Conservation (phyloP, 2,113 vertebrate genomes). For the Maccullochella peelii region DNA sequence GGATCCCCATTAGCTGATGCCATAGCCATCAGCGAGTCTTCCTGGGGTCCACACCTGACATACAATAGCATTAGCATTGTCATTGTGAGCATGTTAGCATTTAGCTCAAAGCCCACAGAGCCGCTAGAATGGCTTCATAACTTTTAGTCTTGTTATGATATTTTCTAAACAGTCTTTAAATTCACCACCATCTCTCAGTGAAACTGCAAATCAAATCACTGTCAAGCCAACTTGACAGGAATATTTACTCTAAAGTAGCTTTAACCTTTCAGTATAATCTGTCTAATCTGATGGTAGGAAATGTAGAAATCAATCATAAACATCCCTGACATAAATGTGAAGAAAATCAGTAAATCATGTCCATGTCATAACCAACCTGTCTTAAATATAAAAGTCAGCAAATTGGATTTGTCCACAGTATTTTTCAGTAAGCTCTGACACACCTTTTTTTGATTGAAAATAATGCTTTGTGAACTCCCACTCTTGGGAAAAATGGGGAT, state of each 20-base stretch:
- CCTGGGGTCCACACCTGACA: too few species aligned
- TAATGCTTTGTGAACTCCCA: not conserved
- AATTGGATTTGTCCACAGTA: not conserved
- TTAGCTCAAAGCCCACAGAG: too few species aligned
- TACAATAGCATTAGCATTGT: not conserved
- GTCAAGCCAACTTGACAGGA: conserved; percentile 50
- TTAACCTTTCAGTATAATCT: conserved; percentile 47
- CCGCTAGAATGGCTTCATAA: not conserved
- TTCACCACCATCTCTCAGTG: conserved; percentile 23
- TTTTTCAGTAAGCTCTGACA: not conserved
- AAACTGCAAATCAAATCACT: conserved; percentile 45
- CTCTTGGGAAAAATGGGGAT: not conserved
- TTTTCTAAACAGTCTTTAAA: conserved; percentile 17
- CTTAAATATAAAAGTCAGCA: conserved; percentile 9
- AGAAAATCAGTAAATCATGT: conserved; percentile 16
- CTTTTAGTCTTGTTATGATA: not conserved
- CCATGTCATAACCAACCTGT: not conserved
- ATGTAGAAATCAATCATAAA: conserved; percentile 48
- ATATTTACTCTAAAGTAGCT: conserved; percentile 34
- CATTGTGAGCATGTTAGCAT: not conserved
- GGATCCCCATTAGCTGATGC: too few species aligned
- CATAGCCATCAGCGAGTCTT: too few species aligned
- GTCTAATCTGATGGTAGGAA: conserved; percentile 34
- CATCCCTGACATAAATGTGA: conserved; percentile 2
- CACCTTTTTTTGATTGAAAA: conserved; percentile 6